Conservation (phyloP, 2,797 vertebrate species). For the Synaphobranchus kaupii region DNA sequence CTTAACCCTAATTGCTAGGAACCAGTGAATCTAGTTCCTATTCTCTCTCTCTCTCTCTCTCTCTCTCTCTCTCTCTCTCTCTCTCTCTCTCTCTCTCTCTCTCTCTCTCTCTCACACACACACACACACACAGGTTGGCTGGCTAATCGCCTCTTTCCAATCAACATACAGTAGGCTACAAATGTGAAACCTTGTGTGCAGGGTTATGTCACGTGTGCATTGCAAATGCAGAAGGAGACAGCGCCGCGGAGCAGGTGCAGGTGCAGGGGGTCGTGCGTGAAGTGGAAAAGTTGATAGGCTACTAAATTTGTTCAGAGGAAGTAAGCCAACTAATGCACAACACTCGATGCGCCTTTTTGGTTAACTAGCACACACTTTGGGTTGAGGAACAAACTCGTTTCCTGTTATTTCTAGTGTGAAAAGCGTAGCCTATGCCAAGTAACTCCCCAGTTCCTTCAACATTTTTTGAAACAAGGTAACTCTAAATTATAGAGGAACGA, state of each 20-base stretch:
- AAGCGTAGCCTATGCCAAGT: neutral
- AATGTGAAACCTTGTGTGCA: neutral
- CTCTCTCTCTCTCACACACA: neutral
- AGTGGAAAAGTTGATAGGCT: constrained; percentile 10
- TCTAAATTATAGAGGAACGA: neutral
- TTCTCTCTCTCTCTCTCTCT: too few relatives aligned
- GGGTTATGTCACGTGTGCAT: neutral
- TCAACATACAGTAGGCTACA: neutral
- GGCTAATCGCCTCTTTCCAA: neutral
- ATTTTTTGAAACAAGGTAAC: neutral
- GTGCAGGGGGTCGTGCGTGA: neutral
- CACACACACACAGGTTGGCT: too few relatives aligned
- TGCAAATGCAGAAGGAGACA: neutral
- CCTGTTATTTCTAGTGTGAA: constrained; percentile 16
- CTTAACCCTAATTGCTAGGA: neutral
- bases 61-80: too few relatives aligned
- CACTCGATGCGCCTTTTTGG: neutral
- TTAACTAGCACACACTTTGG: constrained; percentile 6
- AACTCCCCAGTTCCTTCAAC: neutral
- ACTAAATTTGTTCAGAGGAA: constrained; percentile 10
- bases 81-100: neutral
- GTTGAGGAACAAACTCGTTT: constrained; percentile 11
- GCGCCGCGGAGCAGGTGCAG: neutral
- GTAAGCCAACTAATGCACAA: neutral
- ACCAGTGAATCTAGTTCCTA: neutral